Base-by-base conservation (phyloP, 2,113 vertebrate genomes). In the Cheirogaleus medius region DNA sequence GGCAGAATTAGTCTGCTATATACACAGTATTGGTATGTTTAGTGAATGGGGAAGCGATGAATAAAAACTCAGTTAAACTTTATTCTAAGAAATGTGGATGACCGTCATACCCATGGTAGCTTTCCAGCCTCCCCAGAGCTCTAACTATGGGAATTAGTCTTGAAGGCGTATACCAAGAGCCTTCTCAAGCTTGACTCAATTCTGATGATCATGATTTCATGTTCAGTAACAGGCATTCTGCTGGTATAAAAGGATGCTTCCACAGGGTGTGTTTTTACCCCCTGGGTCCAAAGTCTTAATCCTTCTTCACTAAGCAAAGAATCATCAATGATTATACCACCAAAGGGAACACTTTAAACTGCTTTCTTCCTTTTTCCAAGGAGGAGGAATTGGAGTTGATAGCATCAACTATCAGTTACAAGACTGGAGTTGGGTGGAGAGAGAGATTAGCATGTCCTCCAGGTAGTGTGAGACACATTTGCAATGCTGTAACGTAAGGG, bases 161-260 rank as follows among this genome's bases (percentile, higher is more conserved):
- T 0, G 0, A 60, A 56, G 76, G 76, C 60, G 84, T 27, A 8
- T 47, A 21, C 39, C 4, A 2, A 49, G 29, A 34, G 44, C 7
- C 42, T 93, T 94, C 66, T 73, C 54, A 77, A 69, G 49, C n/a
- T 32, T 97, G 91, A 98, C 89, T 98, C 97, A 96, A 10, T 39
- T 74, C 74, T 81, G 27, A 83, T 54, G 23, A n/a, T 20, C 47
- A 37, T 90, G 86, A 91, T 29, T 90, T 95, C 91, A 80, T 66
- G 77, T 84, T 78, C 71, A 87, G 77, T 49, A 96, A 92, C 39
- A 92, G 21, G 49, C 52, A 37, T 25, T 60, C 68, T 81, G 44
- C 52, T 69, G 54, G 37, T 89, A 14, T 84, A 84, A 89, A 93
- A 81, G 37, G 12, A n/a, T 74, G 29, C 52, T 81, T 88, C 63